These are phyloP conservation scores for Tenualosa thibaudeaui DNA, from an alignment of 2,797 vertebrate genomes.

Conservation along the genomic window DNA sequence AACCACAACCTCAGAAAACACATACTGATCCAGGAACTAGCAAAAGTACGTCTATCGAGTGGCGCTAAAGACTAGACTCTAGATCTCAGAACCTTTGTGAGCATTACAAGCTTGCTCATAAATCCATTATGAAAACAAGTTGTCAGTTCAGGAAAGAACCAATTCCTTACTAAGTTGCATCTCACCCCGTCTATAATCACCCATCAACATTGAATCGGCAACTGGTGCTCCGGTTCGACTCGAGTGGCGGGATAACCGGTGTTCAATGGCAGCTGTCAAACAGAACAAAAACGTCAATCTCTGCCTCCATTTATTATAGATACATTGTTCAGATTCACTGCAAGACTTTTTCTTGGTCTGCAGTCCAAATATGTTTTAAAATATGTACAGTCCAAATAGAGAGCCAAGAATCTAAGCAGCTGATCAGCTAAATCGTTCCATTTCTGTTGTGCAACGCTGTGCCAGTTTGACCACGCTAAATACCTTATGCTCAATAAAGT, in stretches of 20 bases:
- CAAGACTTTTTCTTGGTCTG: not conserved
- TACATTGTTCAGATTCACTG: too few relatives aligned
- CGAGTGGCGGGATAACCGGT: conserved; percentile 62
- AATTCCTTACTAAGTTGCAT: not conserved
- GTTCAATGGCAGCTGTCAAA: conserved; percentile 66
- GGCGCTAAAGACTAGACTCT: not conserved
- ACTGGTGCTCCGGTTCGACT: conserved; percentile 43
- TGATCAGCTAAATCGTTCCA: not conserved
- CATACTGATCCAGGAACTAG: not conserved
- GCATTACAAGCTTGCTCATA: not conserved
- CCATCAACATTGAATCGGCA: conserved; percentile 58
- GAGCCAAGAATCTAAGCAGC: not conserved
- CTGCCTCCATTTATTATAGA: not conserved
- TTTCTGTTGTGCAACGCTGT: not conserved
- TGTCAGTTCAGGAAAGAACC: not conserved
- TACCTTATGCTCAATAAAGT: not conserved
- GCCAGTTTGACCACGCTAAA: not conserved
- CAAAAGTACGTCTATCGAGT: too few relatives aligned
- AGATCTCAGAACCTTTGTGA: not conserved
- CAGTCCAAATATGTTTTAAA: too few relatives aligned
- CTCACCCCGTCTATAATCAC: conserved; percentile 76
- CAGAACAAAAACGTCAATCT: not conserved
- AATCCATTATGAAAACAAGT: not conserved
- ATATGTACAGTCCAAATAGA: too few relatives aligned
- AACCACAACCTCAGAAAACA: not conserved